Base-by-base conservation (phyloP, 1,140 invertebrate genomes). In the Heliothis virescens region DNA sequence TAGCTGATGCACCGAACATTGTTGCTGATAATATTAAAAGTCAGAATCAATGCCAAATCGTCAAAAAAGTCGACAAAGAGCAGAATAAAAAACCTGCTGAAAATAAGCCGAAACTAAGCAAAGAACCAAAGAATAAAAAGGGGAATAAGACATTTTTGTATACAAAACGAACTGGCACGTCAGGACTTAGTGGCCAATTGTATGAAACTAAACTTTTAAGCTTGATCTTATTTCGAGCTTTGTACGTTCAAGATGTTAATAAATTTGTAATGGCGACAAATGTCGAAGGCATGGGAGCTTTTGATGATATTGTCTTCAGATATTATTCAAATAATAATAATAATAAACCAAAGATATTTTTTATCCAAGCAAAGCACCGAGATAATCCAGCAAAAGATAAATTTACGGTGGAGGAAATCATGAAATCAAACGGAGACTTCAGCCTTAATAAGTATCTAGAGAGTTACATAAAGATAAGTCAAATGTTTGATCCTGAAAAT, bases 121-220 rank as follows among this genome's bases (percentile, higher is more conserved):
- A 63, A 15, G 26, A 63, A 13, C 10, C 48, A 41, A 48, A 67
- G 12, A 67, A 48, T 69, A 52, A 15, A 59, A 41, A 18, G 16
- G 29, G 59, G 53, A 26, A 47, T 50, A 52, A 72, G 15, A n/a
- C 3, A 21, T 81, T 48, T 72, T 18, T 16, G 3, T 78, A 55
- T 34, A 15, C 15, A 9, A 79, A 79, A 79, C 50, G 77, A 79
- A n/a, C 29, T 3, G 71, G 72, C 15, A 82, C 76, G 0, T 69
- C 76, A 2, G 81, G 76, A n/a, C 72, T 79, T 13, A 69, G 76
- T 55, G 81, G 81, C 15, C 81, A 82, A 16, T 52, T 82, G 9
- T 82, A 82, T 47, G 81, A 82, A 71, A 79, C 81, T 15, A 82
- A 82, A 71, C 15, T 82, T n/a, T 73, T 82, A 16, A 75, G 77